A percentile compares a stretch with the other conserved stretches of the same genome.
Evolutionary conservation across 2,113 vertebrate genomes (phyloP).

Genomic region (Lepisosteus oculatus): DNA sequence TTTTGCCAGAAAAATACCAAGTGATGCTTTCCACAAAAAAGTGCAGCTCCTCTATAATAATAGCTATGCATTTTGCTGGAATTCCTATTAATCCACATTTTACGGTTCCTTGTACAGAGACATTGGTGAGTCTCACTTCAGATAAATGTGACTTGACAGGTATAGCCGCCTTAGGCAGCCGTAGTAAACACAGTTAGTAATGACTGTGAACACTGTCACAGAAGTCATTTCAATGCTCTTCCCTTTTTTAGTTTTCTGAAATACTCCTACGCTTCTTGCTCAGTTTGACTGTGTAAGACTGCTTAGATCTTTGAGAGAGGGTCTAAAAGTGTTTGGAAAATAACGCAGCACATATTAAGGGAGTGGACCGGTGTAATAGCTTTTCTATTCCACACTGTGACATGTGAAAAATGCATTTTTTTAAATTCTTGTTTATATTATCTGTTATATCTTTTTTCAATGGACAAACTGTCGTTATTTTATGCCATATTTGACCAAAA

Average conservation of each 20-base stretch:
- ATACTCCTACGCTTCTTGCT: neutral
- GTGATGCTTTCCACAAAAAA: too few species aligned
- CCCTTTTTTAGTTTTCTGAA: neutral
- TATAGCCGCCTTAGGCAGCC: too few species aligned
- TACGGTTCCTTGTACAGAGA: neutral
- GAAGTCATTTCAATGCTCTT: neutral
- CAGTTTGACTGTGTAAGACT: constrained; percentile 2
- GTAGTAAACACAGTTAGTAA: constrained; percentile 5
- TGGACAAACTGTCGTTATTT: neutral
- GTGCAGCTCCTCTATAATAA: too few species aligned
- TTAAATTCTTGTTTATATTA: neutral
- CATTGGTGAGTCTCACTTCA: constrained; percentile 8
- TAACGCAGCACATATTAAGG: neutral
- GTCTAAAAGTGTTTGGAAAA: neutral
- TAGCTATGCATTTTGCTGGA: neutral
- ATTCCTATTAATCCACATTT: neutral
- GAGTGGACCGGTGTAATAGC: too few species aligned
- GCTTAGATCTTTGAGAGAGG: neutral
- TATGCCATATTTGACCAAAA: too few species aligned
- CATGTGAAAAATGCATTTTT: neutral
- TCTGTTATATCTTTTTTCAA: constrained; percentile 12
- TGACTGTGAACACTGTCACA: neutral
- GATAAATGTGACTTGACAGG: constrained; percentile 12
- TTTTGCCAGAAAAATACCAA: too few species aligned
- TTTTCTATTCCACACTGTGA: too few species aligned